These are phyloP conservation scores for Danaus plexippus DNA, from an alignment of 1,140 invertebrate species.

Conservation along the genomic window DNA sequence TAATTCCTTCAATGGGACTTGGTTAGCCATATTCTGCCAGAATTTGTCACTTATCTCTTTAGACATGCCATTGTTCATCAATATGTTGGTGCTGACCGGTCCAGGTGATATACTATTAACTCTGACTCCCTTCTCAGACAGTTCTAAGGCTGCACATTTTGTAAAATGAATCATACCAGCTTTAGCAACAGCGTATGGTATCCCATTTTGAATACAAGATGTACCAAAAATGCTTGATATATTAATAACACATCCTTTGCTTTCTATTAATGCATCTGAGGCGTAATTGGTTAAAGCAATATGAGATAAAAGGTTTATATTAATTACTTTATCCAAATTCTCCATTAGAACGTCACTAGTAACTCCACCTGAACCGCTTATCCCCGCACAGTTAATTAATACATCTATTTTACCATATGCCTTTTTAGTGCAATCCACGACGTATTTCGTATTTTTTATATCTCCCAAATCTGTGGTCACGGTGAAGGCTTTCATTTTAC, in stretches of 20 bases:
- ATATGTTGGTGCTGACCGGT: slow-evolving; percentile 25
- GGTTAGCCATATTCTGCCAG: slow-evolving; percentile 1
- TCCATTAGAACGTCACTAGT: slow-evolving; percentile 17
- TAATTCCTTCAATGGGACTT: slow-evolving; percentile 11
- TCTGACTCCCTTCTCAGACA: slow-evolving; percentile 26
- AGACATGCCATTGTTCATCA: slow-evolving; percentile 10
- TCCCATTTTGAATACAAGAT: neutral
- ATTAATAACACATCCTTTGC: slow-evolving; percentile 27
- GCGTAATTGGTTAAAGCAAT: slow-evolving; percentile 19
- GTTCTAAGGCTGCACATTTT: slow-evolving; percentile 24
- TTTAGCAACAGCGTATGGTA: slow-evolving; percentile 21
- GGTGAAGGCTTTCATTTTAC: slow-evolving; percentile 20
- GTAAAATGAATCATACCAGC: slow-evolving; percentile 27
- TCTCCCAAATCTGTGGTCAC: slow-evolving; percentile 23
- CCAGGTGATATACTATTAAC: slow-evolving; percentile 31
- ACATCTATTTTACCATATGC: slow-evolving; percentile 30
- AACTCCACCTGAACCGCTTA: slow-evolving; percentile 9
- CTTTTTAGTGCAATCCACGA: slow-evolving; percentile 16
- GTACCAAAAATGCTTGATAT: slow-evolving; percentile 21
- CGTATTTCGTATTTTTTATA: slow-evolving; percentile 15
- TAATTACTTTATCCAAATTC: slow-evolving; percentile 21
- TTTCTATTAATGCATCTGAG: slow-evolving; percentile 17
- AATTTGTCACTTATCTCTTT: slow-evolving; percentile 13
- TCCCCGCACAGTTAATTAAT: slow-evolving; percentile 30
- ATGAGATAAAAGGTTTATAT: slow-evolving; percentile 24